Evolutionary conservation across 2,797 vertebrate species (phyloP).

Genomic region (Antennarius maculatus): DNA sequence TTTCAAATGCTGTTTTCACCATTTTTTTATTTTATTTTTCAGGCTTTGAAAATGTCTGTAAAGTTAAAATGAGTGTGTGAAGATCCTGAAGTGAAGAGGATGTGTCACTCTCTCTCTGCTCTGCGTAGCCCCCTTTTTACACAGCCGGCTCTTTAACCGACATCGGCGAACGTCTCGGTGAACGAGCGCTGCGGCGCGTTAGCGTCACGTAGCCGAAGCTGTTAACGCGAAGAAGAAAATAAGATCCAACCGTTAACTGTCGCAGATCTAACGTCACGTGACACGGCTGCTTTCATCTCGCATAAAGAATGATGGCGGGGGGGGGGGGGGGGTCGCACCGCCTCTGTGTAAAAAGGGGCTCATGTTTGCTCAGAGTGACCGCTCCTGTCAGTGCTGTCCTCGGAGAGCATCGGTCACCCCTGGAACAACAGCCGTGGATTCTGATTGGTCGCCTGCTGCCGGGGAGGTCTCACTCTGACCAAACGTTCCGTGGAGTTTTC

Average conservation of each 20-base stretch:
- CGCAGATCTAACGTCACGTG: no score
- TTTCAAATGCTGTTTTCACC: slow-evolving; percentile 42
- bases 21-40: slow-evolving; percentile 56
- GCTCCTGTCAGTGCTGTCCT: background rate
- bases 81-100: slow-evolving; percentile 30
- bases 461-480: background rate
- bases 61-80: slow-evolving; percentile 28
- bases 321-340: no score
- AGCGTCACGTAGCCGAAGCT: no score
- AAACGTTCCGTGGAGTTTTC: background rate
- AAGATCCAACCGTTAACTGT: no score
- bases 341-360: no score
- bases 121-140: background rate
- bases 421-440: no score
- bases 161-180: no score
- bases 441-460: background rate
- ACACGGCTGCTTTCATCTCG: no score
- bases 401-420: no score
- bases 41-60: slow-evolving; percentile 52
- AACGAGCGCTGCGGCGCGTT: no score
- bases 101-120: background rate
- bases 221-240: no score
- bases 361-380: background rate
- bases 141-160: background rate
- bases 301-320: no score